A percentile compares a stretch with the other conserved stretches of the same genome.
These are phyloP conservation scores for Rachycentron canadum DNA, from an alignment of 2,797 vertebrate genomes.

Conservation along the genomic window DNA sequence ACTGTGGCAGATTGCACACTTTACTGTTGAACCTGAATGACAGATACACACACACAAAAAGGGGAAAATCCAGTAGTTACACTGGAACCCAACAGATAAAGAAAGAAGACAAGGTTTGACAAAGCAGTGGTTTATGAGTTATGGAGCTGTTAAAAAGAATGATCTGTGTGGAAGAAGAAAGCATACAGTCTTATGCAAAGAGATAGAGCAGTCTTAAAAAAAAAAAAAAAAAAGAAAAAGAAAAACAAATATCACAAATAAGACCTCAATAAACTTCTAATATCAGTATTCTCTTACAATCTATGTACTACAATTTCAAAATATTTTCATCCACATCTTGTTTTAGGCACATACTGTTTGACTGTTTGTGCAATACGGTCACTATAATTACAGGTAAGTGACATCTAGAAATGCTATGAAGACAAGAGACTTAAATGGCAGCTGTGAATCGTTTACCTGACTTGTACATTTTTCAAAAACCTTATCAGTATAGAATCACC, in stretches of 20 bases:
- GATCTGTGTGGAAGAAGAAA: slow-evolving; percentile 33
- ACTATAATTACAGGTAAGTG: slow-evolving; percentile 58
- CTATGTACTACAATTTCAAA: slow-evolving; percentile 59
- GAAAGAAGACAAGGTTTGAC: slow-evolving; percentile 54
- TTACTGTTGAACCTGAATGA: slow-evolving; percentile 56
- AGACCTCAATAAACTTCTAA: slow-evolving; percentile 42
- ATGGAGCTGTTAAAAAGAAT: slow-evolving; percentile 62
- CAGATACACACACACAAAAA: slow-evolving; percentile 54
- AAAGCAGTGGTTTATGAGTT: slow-evolving; percentile 68
- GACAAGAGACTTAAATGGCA: slow-evolving; percentile 35
- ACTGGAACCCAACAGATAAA: slow-evolving; percentile 57
- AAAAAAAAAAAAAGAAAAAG: slow-evolving; percentile 22
- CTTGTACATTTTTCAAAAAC: slow-evolving; percentile 17
- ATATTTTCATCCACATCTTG: slow-evolving; percentile 60
- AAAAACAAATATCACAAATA: slow-evolving; percentile 47
- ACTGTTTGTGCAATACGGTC: slow-evolving; percentile 69
- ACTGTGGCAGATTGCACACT: slow-evolving; percentile 72
- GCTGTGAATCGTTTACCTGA: slow-evolving; percentile 32
- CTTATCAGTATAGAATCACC: slow-evolving; percentile 38
- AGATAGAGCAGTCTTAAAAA: slow-evolving; percentile 46
- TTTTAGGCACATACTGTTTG: slow-evolving; percentile 77
- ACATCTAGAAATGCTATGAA: slow-evolving; percentile 44
- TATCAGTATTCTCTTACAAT: slow-evolving; percentile 46
- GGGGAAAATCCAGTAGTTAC: slow-evolving; percentile 46
- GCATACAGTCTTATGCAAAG: slow-evolving; percentile 44